Percentiles rank a stretch among this genome's conserved stretches.
Evolutionary conservation across 2,888 invertebrate genomes (phyloP).

Genomic region (Linnaemya tessellans): DNA sequence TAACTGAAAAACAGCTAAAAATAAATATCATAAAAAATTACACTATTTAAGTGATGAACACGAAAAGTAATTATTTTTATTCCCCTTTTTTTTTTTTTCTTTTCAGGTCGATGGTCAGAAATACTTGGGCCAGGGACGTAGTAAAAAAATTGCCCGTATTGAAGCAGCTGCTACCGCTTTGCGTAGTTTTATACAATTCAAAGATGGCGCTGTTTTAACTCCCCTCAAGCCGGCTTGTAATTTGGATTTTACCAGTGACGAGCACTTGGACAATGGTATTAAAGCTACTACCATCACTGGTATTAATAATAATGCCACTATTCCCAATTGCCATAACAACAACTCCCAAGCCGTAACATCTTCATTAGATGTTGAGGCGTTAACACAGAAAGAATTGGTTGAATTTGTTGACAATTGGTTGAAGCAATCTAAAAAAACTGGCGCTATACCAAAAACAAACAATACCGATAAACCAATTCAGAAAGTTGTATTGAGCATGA

Average conservation of each 20-base stretch:
- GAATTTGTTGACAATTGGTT: constrained; percentile 78
- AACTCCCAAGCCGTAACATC: constrained; percentile 11
- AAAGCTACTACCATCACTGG: constrained; percentile 42
- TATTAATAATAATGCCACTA: neutral
- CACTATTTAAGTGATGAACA: too few species aligned
- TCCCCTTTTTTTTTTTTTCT: neutral
- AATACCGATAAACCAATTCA: constrained; percentile 41
- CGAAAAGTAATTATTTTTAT: neutral
- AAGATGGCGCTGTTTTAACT: constrained; percentile 82
- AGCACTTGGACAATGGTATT: constrained; percentile 83
- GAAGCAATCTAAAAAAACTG: constrained; percentile 79
- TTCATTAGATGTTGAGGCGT: constrained; percentile 74
- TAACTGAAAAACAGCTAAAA: too few species aligned
- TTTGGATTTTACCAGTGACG: constrained; percentile 85
- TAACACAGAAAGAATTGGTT: constrained; percentile 77
- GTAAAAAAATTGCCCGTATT: constrained; percentile 85
- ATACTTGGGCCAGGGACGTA: constrained; percentile 85
- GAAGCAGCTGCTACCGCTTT: constrained; percentile 85
- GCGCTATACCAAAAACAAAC: constrained; percentile 68
- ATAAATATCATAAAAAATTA: too few species aligned
- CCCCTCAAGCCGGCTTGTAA: constrained; percentile 82
- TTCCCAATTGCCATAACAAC: constrained; percentile 10
- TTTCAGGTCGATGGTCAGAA: constrained; percentile 85
- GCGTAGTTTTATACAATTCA: constrained; percentile 86
- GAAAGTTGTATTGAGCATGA: constrained; percentile 80